These are phyloP conservation scores for Mastigias papua DNA, from an alignment of 30 jellyfish, hydroid and myxozoan genomes.

Conservation along the genomic window DNA sequence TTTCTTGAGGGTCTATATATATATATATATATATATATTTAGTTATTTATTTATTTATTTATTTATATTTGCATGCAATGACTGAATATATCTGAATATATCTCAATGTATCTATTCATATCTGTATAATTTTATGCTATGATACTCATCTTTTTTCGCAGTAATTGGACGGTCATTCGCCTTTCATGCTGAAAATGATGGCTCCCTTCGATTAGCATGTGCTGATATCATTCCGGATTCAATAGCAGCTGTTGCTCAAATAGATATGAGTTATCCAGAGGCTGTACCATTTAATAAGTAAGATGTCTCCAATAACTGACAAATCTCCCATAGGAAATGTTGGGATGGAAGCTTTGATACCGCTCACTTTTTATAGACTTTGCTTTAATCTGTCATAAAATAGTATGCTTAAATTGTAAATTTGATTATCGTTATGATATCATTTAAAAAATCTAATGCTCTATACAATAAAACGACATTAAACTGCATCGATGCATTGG, in stretches of 20 bases:
- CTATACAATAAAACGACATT: no score
- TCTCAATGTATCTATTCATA: background rate
- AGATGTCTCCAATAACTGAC: slow-evolving; percentile 19
- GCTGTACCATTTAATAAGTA: slow-evolving; percentile 67
- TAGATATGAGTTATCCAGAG: slow-evolving; percentile 44
- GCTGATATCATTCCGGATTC: slow-evolving; percentile 90
- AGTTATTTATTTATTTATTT: no score
- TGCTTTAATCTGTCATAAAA: background rate
- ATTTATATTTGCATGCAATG: no score
- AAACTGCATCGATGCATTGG: no score
- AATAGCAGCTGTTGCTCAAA: slow-evolving; percentile 69
- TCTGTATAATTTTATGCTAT: background rate
- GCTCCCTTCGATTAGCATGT: slow-evolving; percentile 92
- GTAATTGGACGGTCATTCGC: slow-evolving; percentile 91
- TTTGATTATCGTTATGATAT: no score
- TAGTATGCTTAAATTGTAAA: no score
- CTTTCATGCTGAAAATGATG: slow-evolving; percentile 84
- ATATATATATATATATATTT: no score
- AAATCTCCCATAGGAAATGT: background rate
- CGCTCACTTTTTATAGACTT: background rate
- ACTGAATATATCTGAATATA: background rate
- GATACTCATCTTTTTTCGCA: slow-evolving; percentile 48
- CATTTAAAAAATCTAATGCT: no score
- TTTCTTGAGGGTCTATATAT: no score
- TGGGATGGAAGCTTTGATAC: background rate